Evolutionary conservation across 2,888 invertebrate genomes (phyloP).

Genomic region (Apotomis turbidana): DNA sequence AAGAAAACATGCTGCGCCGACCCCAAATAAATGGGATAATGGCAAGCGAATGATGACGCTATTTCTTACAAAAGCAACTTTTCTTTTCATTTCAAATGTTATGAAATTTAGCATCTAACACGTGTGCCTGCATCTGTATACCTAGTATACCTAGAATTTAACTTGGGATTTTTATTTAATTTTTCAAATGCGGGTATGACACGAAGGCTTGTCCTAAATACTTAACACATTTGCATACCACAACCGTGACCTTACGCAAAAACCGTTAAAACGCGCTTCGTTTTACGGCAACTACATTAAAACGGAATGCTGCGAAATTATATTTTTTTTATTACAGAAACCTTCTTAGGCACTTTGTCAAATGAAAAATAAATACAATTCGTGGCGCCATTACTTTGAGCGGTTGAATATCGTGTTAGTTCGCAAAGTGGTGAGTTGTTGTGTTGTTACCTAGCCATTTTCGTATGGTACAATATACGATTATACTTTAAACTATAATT

Average conservation of each 20-base stretch:
- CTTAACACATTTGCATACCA: neutral
- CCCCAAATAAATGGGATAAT: too few relatives aligned
- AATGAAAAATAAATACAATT: slow-evolving; percentile 35
- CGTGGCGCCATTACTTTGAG: slow-evolving; percentile 14
- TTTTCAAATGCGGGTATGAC: neutral
- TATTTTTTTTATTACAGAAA: slow-evolving; percentile 28
- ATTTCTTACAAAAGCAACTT: too few relatives aligned
- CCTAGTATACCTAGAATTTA: too few relatives aligned
- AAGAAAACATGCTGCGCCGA: too few relatives aligned
- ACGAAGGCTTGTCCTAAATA: neutral
- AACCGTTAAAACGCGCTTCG: slow-evolving; percentile 3
- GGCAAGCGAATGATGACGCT: too few relatives aligned
- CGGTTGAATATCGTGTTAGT: slow-evolving; percentile 26
- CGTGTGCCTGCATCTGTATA: too few relatives aligned
- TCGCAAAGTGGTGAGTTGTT: neutral
- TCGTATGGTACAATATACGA: too few relatives aligned
- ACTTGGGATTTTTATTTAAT: neutral
- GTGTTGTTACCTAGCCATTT: too few relatives aligned
- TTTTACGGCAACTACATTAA: slow-evolving; percentile 27
- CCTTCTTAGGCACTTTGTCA: slow-evolving; percentile 19
- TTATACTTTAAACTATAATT: too few relatives aligned
- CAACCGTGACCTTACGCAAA: neutral
- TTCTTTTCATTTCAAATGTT: too few relatives aligned
- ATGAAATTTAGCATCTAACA: too few relatives aligned
- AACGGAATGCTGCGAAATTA: slow-evolving; percentile 17